phyloP scores from a whole-genome alignment of 2,113 vertebrate species.

The Pardalotus punctatus region DNA sequence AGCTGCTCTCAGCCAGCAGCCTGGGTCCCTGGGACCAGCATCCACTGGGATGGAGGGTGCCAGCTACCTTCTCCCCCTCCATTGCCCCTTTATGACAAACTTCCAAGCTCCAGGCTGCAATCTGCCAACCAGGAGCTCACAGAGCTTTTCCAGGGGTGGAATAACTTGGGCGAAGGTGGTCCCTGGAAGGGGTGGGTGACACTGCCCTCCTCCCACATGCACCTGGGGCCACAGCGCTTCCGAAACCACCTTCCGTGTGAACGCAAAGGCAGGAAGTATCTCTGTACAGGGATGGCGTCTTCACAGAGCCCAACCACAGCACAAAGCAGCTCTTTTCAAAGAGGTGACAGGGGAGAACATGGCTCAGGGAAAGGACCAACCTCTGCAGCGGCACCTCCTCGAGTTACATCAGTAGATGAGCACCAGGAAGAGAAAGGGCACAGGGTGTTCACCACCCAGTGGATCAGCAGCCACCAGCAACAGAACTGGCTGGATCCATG shows the following conservation, averaged over 20 bases:
- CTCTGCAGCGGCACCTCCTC: neutral
- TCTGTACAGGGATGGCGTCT: neutral
- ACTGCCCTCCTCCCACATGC: accelerated
- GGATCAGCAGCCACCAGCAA: accelerated
- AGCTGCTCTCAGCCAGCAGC: neutral
- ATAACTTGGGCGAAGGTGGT: neutral
- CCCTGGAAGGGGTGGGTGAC: neutral
- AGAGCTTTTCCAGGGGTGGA: neutral
- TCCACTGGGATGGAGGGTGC: accelerated
- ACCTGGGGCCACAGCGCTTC: neutral
- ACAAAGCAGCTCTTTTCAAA: neutral
- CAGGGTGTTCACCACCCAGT: neutral
- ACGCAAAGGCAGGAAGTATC: neutral
- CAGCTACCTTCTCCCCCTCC: neutral
- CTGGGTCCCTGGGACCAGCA: neutral
- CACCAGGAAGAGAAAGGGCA: neutral
- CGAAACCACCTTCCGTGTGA: neutral
- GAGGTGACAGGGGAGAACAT: neutral
- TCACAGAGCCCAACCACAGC: neutral
- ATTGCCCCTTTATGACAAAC: neutral
- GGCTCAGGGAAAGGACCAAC: neutral
- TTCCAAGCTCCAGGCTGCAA: neutral
- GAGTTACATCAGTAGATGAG: accelerated
- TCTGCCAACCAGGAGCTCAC: neutral
- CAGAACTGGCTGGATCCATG: neutral